Percentiles rank a stretch among this genome's conserved stretches.
Evolutionary conservation across 1,140 invertebrate species (phyloP).

Genomic region (Caenorhabditis tropicalis): DNA sequence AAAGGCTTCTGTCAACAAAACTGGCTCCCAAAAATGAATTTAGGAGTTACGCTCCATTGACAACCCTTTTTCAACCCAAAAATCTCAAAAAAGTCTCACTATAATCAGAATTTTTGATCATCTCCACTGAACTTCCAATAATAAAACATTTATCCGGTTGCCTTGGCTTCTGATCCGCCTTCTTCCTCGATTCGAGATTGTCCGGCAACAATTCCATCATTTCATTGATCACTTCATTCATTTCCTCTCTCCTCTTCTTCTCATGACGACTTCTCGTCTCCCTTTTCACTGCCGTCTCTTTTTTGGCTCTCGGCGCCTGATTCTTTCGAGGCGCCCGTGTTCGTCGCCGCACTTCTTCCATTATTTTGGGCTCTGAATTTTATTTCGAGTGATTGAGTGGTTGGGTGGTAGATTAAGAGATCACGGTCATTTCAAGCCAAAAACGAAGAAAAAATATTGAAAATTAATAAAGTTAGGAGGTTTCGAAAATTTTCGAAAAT

Average conservation of each 20-base stretch:
- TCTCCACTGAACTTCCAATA: background rate
- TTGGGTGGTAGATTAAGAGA: no score
- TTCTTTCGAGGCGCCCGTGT: background rate
- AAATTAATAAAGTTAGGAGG: no score
- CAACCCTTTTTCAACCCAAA: no score
- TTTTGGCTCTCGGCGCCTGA: background rate
- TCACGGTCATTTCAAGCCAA: no score
- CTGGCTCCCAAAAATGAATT: no score
- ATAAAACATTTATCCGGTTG: constrained; percentile 18
- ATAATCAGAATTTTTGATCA: background rate
- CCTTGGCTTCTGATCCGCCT: background rate
- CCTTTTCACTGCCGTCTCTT: background rate
- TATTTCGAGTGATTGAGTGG: no score
- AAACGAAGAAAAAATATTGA: no score
- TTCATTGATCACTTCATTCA: constrained; percentile 6
- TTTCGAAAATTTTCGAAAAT: no score
- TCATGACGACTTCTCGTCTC: background rate
- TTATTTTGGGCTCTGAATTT: no score
- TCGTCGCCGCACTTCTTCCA: no score
- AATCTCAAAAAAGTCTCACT: background rate
- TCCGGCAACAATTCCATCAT: background rate
- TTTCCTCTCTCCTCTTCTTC: background rate
- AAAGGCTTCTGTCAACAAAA: no score
- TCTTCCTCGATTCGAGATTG: no score
- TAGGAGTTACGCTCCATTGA: background rate